Evolutionary conservation across 2,888 invertebrate species (phyloP).

Genomic region (Pollenia griseotomentosa): DNA sequence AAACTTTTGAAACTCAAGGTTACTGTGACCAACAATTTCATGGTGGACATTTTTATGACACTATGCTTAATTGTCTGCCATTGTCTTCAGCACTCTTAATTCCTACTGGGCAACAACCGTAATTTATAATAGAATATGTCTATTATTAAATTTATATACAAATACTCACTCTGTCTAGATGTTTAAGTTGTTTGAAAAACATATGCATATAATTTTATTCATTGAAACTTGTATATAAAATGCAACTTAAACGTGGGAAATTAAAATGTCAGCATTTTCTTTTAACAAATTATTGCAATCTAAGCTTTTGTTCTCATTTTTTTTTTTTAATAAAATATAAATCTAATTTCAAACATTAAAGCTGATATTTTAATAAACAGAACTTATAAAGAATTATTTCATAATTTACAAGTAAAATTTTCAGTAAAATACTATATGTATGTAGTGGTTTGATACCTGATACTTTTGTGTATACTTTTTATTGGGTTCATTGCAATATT

Average conservation of each 20-base stretch:
- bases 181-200: background rate
- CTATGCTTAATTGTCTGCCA: no score
- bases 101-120: no score
- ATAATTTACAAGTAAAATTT: background rate
- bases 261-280: conserved; percentile 61
- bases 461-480: no score
- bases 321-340: conserved; percentile 9
- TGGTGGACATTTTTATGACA: no score
- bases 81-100: no score
- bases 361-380: conserved; percentile 10
- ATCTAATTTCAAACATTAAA: conserved; percentile 48
- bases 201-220: conserved; percentile 24
- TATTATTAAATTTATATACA: background rate
- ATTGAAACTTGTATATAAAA: background rate
- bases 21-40: no score
- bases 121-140: no score
- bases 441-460: no score
- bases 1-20: no score
- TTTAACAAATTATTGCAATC: conserved; percentile 45
- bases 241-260: conserved; percentile 65
- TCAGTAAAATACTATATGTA: no score
- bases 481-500: no score
- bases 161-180: background rate
- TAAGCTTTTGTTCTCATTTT: conserved; percentile 52
- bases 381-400: background rate